phyloP scores from a whole-genome alignment of 2,113 vertebrate species.

The Nesogale talazaci region DNA sequence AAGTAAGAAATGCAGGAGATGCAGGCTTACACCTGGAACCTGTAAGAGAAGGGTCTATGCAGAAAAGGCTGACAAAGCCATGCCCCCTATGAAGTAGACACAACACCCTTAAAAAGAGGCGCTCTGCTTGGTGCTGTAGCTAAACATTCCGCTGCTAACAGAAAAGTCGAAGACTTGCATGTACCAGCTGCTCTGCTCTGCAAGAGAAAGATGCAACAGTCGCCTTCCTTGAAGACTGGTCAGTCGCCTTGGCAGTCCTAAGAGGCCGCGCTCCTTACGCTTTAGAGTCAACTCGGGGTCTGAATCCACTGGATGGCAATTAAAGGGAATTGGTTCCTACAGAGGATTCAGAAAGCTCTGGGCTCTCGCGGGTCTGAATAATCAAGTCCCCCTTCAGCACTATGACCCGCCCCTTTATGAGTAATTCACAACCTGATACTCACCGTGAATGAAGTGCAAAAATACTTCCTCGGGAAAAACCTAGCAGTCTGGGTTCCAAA shows the following conservation, averaged over 20 bases:
- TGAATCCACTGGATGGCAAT: background rate
- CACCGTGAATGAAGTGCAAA: constrained; percentile 56
- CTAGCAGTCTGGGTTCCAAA: background rate
- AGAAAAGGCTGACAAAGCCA: constrained; percentile 20
- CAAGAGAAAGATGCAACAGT: background rate
- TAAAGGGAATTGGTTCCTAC: background rate
- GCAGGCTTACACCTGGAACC: constrained; percentile 29
- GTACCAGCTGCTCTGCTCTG: background rate
- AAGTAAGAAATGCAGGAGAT: background rate
- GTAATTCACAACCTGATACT: constrained; percentile 60
- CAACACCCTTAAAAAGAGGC: background rate
- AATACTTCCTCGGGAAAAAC: constrained; percentile 19
- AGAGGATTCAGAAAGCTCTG: constrained; percentile 32
- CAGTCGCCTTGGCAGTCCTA: background rate
- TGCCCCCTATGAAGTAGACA: background rate
- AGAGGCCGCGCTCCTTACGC: background rate
- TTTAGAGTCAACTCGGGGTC: background rate
- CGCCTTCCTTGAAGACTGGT: background rate
- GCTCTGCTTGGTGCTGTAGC: background rate
- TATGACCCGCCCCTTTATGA: constrained; percentile 52
- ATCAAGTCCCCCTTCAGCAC: constrained; percentile 48
- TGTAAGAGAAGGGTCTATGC: background rate
- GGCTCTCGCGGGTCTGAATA: constrained; percentile 44
- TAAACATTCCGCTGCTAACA: background rate
- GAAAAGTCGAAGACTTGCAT: background rate